These are phyloP conservation scores for Salvator merianae DNA, from an alignment of 2,113 vertebrate genomes.

Conservation along the genomic window DNA sequence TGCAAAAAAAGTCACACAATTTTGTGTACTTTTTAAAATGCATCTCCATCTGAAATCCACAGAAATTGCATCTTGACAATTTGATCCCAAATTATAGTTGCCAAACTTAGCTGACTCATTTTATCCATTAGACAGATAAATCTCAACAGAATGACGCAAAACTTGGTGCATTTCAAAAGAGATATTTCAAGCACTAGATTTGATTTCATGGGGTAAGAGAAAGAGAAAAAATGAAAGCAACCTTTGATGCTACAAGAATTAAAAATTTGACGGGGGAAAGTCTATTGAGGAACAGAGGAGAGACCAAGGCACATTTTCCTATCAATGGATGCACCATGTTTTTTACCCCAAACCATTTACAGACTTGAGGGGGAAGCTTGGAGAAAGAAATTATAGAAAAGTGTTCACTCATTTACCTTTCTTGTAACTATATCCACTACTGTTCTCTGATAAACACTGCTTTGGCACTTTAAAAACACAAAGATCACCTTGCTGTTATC, in stretches of 20 bases:
- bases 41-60: neutral
- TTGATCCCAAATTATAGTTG: constrained; percentile 3
- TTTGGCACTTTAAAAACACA: neutral
- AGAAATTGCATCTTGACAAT: neutral
- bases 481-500: no score
- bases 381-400: neutral
- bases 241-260: neutral
- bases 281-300: neutral
- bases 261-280: neutral
- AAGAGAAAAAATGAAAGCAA: neutral
- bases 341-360: neutral
- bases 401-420: neutral
- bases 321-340: no score
- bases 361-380: no score
- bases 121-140: neutral
- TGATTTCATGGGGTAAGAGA: neutral
- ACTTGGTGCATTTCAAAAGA: neutral
- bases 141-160: neutral
- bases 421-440: neutral
- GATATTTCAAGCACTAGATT: neutral
- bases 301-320: neutral
- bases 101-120: constrained; percentile 1
- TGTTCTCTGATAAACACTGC: neutral
- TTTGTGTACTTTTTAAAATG: neutral
- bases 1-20: neutral